Evolutionary conservation across 1,140 invertebrate species (phyloP), one percentile per base, ranked within the genome.

Genomic region (Chelonus insularis): DNA sequence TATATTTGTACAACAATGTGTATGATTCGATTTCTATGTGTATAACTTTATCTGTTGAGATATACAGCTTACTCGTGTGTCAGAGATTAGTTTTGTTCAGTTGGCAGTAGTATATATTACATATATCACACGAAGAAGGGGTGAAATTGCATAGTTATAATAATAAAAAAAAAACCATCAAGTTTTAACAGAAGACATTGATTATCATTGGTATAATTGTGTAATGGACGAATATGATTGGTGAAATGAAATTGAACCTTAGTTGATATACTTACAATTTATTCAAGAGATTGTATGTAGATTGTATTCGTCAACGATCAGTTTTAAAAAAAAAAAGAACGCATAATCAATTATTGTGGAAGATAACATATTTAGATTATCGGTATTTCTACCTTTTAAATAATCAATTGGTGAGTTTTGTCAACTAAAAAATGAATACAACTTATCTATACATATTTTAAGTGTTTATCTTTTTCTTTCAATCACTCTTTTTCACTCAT

Each of bases 371-470:
- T 8, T 14, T 45, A n/a, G 43, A 16, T 45, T 45, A 18, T 45
- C 7, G 25, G 3, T 45, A 45, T 41, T 41, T 8, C 12, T n/a
- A 45, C 16, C 4, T 16, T 39, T n/a, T 16, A 45, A 45, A 45
- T 45, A 45, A 21, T 16, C 2, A 18, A 8, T 6, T 14, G 14
- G 43, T 45, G 43, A 45, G 18, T 18, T 45, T 18, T 2, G 43
- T 45, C 16, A 14, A 18, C 9, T 8, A 4, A 6, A 45, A n/a
- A 25, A 21, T 25, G 14, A 14, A 20, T 47, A 36, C 21, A 51
- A 43, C 18, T n/a, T 36, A 54, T 52, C 39, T 47, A 14, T 47
- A 58, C 52, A 23, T 51, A 23, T 36, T 25, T 3, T 4, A 29
- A 29, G 8, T 37, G 4, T 37, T 9, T 37, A 7, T 14, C 50